Evolutionary conservation across 2,797 vertebrate species (phyloP).

Genomic region (Sciurus carolinensis): DNA sequence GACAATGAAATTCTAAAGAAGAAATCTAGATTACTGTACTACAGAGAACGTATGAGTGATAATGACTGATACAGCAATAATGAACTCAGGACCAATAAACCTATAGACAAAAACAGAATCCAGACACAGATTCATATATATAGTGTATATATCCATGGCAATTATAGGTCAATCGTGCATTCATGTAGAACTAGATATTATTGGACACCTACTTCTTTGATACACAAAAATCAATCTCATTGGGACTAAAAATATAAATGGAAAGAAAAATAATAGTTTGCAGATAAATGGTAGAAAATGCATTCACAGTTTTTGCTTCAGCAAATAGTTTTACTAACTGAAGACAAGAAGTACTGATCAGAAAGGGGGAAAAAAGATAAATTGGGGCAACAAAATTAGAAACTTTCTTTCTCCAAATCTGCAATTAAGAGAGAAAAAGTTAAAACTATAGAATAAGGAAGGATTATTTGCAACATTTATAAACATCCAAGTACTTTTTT

Average conservation of each 20-base stretch:
- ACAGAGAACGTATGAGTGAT: background rate
- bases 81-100: background rate
- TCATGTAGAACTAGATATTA: background rate
- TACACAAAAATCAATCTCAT: background rate
- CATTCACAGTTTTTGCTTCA: background rate
- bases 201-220: background rate
- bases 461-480: background rate
- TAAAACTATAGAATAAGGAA: background rate
- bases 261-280: background rate
- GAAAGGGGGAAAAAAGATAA: background rate
- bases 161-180: background rate
- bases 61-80: background rate
- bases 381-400: background rate
- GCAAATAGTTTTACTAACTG: background rate
- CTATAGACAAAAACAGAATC: background rate
- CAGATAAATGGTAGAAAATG: background rate
- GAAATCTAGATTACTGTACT: background rate
- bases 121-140: background rate
- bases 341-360: background rate
- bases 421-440: background rate
- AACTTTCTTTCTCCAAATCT: background rate
- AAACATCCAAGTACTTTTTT: background rate
- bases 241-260: background rate
- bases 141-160: background rate
- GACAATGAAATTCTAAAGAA: background rate